Evolutionary conservation across 1,140 invertebrate species (phyloP).

Genomic region (Monomorium pharaonis): DNA sequence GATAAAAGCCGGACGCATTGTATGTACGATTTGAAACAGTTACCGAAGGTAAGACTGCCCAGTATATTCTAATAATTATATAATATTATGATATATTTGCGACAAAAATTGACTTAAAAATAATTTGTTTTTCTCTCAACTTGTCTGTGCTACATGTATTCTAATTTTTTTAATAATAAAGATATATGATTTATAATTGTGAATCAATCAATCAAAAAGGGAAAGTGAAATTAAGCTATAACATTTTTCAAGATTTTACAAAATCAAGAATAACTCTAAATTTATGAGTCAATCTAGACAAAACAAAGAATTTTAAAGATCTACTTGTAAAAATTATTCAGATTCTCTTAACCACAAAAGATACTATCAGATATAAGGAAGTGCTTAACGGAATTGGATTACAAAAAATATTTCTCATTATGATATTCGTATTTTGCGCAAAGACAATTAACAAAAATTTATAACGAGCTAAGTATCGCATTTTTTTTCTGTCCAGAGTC

Average conservation of each 20-base stretch:
- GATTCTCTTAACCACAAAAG: neutral
- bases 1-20: neutral
- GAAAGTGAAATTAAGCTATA: neutral
- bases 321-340: neutral
- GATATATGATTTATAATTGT: neutral
- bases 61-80: neutral
- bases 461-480: neutral
- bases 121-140: neutral
- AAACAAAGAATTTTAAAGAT: conserved; percentile 21
- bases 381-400: conserved; percentile 32
- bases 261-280: conserved; percentile 3
- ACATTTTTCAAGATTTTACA: neutral
- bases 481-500: neutral
- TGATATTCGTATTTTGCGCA: neutral
- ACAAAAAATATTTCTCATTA: neutral
- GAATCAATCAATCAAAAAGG: neutral
- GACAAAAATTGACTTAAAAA: neutral
- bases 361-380: neutral
- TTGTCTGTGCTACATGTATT: neutral
- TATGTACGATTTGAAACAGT: neutral
- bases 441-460: neutral
- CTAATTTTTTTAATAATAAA: neutral
- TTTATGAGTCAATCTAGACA: conserved; percentile 12
- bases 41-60: too few species aligned
- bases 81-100: neutral